Evolutionary conservation across 92 coral and sea anemone genomes (phyloP).

Genomic region (Epizoanthus fatuus): DNA sequence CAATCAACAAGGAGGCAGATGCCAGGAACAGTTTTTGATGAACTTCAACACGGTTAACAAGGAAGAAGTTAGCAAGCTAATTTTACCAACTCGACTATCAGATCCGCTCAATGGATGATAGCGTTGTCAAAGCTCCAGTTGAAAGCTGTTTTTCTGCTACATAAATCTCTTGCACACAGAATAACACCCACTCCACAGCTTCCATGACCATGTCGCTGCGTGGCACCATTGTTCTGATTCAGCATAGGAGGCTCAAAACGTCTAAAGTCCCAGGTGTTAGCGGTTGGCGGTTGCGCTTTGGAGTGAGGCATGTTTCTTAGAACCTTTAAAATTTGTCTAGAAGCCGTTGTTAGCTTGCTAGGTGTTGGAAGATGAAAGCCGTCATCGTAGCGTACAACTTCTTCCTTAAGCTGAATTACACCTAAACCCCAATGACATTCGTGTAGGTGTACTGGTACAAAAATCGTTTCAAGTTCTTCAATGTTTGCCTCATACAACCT

Average conservation of each 20-base stretch:
- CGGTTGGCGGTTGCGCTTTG: not conserved
- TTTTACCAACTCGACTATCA: no score
- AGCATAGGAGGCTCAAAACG: slow-evolving; percentile 55
- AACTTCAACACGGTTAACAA: no score
- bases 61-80: no score
- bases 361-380: slow-evolving; percentile 40
- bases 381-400: slow-evolving; percentile 50
- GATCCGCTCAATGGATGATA: no score
- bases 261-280: slow-evolving; percentile 10
- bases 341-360: not conserved
- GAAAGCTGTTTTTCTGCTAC: slow-evolving; percentile 4
- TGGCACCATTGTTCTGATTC: slow-evolving; percentile 12
- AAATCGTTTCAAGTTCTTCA: slow-evolving; percentile 11
- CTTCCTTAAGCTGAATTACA: slow-evolving; percentile 36
- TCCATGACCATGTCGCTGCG: slow-evolving; percentile 27
- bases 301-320: not conserved
- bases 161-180: slow-evolving; percentile 24
- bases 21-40: no score
- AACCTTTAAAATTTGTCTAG: not conserved
- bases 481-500: slow-evolving; percentile 2
- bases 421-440: slow-evolving; percentile 61
- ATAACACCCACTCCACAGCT: slow-evolving; percentile 60
- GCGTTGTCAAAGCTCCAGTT: no score
- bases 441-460: slow-evolving; percentile 53
- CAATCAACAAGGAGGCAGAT: no score